Evolutionary conservation across 2,888 invertebrate genomes (phyloP).

Genomic region (Dorcus parallelipipedus): DNA sequence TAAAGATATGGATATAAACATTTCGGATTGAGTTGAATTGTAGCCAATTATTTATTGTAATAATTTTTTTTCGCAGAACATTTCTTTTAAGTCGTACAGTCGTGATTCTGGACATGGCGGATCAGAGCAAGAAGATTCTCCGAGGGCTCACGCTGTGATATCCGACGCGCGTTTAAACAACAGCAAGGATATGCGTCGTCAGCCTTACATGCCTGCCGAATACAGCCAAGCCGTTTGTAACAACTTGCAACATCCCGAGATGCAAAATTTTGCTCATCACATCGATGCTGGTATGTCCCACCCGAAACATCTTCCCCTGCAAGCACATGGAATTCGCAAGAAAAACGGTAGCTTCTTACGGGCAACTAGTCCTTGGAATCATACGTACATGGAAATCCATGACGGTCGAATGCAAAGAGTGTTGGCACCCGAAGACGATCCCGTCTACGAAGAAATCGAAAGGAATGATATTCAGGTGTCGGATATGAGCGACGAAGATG

Average conservation of each 20-base stretch:
- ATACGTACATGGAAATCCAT: conserved; percentile 75
- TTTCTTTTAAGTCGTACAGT: conserved; percentile 78
- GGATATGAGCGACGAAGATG: conserved; percentile 77
- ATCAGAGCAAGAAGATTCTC: conserved; percentile 64
- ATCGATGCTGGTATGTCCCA: conserved; percentile 34
- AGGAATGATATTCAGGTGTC: conserved; percentile 69
- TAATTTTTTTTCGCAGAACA: conserved; percentile 60
- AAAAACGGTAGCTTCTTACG: conserved; percentile 47
- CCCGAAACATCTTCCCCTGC: conserved; percentile 40
- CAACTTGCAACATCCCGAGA: conserved; percentile 35
- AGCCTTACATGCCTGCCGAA: conserved; percentile 47
- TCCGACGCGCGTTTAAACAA: conserved; percentile 55
- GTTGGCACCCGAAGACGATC: conserved; percentile 67
- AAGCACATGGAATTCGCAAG: conserved; percentile 39
- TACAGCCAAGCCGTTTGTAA: conserved; percentile 43
- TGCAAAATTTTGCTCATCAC: conserved; percentile 38
- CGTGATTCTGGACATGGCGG: conserved; percentile 63
- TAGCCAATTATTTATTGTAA: too few species aligned
- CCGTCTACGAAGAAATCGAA: conserved; percentile 80
- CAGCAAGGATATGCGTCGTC: conserved; percentile 55
- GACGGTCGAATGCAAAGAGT: conserved; percentile 51
- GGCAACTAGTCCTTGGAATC: conserved; percentile 62
- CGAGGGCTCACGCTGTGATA: conserved; percentile 56
- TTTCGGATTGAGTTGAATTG: too few species aligned
- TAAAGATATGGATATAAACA: too few species aligned